A percentile compares a stretch with the other conserved stretches of the same genome.
Conservation (phyloP, 2,797 vertebrate genomes). For the Cynopterus sphinx region DNA sequence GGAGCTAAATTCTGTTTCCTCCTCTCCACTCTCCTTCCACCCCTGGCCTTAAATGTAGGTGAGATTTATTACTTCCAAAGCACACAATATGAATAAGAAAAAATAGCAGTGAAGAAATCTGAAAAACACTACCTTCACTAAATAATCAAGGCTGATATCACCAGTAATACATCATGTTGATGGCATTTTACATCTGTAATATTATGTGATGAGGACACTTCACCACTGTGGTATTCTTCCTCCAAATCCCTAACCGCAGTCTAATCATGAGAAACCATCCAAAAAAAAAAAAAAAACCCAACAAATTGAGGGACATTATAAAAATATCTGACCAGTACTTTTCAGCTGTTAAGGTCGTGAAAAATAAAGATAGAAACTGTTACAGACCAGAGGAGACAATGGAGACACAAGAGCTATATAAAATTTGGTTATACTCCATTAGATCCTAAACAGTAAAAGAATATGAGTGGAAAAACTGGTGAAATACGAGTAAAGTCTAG, state of each 20-base stretch:
- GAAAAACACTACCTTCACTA: not conserved
- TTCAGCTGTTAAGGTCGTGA: not conserved
- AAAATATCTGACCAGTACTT: not conserved
- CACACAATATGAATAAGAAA: not conserved
- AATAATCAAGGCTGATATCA: not conserved
- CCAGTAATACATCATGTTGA: not conserved
- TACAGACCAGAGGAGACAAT: not conserved
- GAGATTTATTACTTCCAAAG: not conserved
- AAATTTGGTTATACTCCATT: not conserved
- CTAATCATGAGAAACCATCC: not conserved
- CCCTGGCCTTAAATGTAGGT: not conserved
- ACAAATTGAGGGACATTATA: not conserved
- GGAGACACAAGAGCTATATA: not conserved
- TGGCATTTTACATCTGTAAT: not conserved
- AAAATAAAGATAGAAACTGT: not conserved
- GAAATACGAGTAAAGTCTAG: not conserved
- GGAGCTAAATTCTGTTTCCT: not conserved
- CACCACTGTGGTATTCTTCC: not conserved
- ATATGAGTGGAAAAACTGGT: not conserved
- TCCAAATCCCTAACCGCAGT: not conserved
- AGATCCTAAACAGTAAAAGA: not conserved
- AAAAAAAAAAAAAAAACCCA: no score
- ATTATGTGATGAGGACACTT: not conserved
- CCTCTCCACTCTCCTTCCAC: not conserved
- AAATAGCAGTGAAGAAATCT: not conserved